phyloP scores from a whole-genome alignment of 2,888 invertebrate genomes.

The Neocrepidodera transversa region DNA sequence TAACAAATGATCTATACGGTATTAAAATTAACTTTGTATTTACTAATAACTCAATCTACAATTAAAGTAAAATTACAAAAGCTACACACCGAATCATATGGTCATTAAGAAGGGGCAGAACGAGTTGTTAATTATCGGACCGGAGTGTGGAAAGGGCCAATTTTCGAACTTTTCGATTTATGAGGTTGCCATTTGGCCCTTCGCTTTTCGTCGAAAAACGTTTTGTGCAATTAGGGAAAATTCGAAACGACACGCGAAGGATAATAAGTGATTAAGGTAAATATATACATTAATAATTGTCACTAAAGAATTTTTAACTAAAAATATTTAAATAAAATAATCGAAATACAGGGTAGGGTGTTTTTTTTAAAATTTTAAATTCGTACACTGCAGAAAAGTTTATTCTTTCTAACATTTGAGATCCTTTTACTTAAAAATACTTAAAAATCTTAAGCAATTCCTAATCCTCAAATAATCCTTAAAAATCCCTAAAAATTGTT shows the following conservation, averaged over 20 bases:
- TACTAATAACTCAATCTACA: conserved; percentile 41
- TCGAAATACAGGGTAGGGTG: too few relatives aligned
- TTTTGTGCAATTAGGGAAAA: conserved; percentile 1
- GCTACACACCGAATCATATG: conserved; percentile 39
- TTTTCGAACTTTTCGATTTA: conserved; percentile 32
- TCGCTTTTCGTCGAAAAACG: neutral
- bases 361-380: too few relatives aligned
- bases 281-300: too few relatives aligned
- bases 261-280: neutral
- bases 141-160: conserved; percentile 24
- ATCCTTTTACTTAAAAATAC: too few relatives aligned
- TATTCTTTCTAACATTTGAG: too few relatives aligned
- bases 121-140: conserved; percentile 36
- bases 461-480: too few relatives aligned
- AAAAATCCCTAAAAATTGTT: too few relatives aligned
- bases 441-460: too few relatives aligned
- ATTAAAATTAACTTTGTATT: conserved; percentile 42
- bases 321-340: too few relatives aligned
- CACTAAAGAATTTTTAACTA: too few relatives aligned
- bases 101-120: conserved; percentile 37
- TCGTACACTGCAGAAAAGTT: too few relatives aligned
- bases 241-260: neutral
- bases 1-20: conserved; percentile 37
- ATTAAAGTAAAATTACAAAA: conserved; percentile 42
- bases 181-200: conserved; percentile 4